These are phyloP conservation scores for Emys orbicularis DNA, from an alignment of 2,797 vertebrate genomes.

Conservation along the genomic window DNA sequence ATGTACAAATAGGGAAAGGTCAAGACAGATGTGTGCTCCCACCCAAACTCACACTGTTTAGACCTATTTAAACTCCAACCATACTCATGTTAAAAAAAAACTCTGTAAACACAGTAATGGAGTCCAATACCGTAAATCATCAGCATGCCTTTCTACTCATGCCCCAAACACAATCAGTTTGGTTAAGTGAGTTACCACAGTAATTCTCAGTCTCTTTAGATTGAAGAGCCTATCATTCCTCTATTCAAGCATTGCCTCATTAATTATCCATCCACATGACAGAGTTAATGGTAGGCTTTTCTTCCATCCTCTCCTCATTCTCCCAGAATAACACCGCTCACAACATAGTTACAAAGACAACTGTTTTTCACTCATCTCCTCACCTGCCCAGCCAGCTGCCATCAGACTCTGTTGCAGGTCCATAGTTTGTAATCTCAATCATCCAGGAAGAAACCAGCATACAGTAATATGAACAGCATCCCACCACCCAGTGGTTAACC, in stretches of 20 bases:
- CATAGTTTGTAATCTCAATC: neutral
- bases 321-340: neutral
- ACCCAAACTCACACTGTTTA: neutral
- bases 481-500: neutral
- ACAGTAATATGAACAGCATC: neutral
- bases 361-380: neutral
- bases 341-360: neutral
- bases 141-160: neutral
- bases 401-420: neutral
- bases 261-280: neutral
- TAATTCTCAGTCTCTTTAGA: neutral
- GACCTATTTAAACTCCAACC: too few species aligned
- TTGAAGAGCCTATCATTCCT: neutral
- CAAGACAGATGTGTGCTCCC: neutral
- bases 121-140: neutral
- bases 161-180: neutral
- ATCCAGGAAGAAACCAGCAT: constrained; percentile 3
- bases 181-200: neutral
- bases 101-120: neutral
- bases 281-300: neutral
- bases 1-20: neutral
- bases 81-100: too few species aligned
- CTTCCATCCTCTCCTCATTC: neutral
- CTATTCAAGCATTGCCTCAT: neutral
- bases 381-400: neutral